A percentile compares a stretch with the other conserved stretches of the same genome.
phyloP scores from a whole-genome alignment of 2,113 vertebrate genomes.

The Corythoichthys intestinalis region DNA sequence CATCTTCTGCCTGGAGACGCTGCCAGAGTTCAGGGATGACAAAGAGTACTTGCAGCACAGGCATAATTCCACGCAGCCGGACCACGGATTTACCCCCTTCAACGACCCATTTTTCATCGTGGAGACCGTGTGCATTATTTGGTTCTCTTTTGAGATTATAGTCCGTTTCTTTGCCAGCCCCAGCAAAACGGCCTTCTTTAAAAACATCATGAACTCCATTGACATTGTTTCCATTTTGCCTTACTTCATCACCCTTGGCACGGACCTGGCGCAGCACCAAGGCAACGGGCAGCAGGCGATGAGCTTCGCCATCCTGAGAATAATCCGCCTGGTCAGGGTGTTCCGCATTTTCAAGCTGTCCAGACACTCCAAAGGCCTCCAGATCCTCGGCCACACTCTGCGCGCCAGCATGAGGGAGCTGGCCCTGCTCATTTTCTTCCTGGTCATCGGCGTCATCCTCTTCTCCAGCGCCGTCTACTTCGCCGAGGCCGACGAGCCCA shows the following conservation, averaged over 20 bases:
- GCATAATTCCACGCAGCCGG: conserved; percentile 75
- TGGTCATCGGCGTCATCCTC: conserved; percentile 96
- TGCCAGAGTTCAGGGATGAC: conserved; percentile 94
- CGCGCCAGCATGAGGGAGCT: conserved; percentile 97
- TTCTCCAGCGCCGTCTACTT: conserved; percentile 99
- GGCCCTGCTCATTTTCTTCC: conserved; percentile 96
- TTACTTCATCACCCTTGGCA: conserved; percentile 98
- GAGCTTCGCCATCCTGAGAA: conserved; percentile 97
- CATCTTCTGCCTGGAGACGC: conserved; percentile 95
- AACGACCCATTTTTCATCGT: conserved; percentile 98
- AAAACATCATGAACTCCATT: conserved; percentile 98
- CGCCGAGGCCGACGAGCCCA: conserved; percentile 92
- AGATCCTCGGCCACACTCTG: conserved; percentile 96
- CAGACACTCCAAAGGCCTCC: conserved; percentile 95
- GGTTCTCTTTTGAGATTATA: conserved; percentile 98
- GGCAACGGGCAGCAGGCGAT: conserved; percentile 92
- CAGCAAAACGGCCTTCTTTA: conserved; percentile 93
- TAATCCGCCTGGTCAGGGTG: conserved; percentile 93
- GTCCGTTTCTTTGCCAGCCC: conserved; percentile 95
- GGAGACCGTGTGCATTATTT: conserved; percentile 97
- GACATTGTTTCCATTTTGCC: conserved; percentile 99
- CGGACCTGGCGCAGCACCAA: conserved; percentile 88
- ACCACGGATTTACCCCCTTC: conserved; percentile 87
- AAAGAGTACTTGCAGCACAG: conserved; percentile 79
- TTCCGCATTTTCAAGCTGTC: conserved; percentile 99